phyloP scores from a whole-genome alignment of 2,888 invertebrate species.

The Scaeva pyrastri region DNA sequence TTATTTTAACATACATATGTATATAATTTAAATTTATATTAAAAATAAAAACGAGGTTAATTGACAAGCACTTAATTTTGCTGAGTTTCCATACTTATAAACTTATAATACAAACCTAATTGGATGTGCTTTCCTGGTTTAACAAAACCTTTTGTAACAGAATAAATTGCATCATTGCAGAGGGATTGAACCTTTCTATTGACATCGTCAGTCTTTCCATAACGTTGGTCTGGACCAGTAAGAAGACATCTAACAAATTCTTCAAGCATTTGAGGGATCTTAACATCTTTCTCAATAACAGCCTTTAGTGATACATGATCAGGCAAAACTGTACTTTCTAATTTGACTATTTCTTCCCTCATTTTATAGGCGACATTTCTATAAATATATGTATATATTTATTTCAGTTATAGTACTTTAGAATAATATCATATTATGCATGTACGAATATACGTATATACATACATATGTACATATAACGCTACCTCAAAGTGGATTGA shows the following conservation, averaged over 20 bases:
- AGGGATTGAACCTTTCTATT: slow-evolving; percentile 10
- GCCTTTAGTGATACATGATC: slow-evolving; percentile 13
- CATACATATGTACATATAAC: too few species aligned
- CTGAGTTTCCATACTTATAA: neutral
- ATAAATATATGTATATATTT: neutral
- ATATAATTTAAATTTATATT: neutral
- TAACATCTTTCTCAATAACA: slow-evolving; percentile 10
- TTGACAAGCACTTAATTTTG: too few species aligned
- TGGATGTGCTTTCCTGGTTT: neutral
- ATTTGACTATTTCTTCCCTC: slow-evolving; percentile 13
- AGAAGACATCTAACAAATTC: slow-evolving; percentile 10
- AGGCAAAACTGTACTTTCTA: slow-evolving; percentile 4
- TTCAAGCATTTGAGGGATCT: slow-evolving; percentile 13
- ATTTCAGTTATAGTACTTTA: too few species aligned
- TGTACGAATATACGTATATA: too few species aligned
- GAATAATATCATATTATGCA: too few species aligned
- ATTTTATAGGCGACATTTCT: slow-evolving; percentile 28
- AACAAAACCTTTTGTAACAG: neutral
- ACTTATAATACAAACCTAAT: neutral
- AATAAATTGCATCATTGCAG: slow-evolving; percentile 29
- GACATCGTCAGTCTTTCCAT: slow-evolving; percentile 11
- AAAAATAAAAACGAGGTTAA: neutral
- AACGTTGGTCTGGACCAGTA: slow-evolving; percentile 6
- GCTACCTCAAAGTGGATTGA: too few species aligned
- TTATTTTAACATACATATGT: too few species aligned